These are phyloP conservation scores for Myotis lucifugus DNA, from an alignment of 2,113 vertebrate species.

Conservation along the genomic window DNA sequence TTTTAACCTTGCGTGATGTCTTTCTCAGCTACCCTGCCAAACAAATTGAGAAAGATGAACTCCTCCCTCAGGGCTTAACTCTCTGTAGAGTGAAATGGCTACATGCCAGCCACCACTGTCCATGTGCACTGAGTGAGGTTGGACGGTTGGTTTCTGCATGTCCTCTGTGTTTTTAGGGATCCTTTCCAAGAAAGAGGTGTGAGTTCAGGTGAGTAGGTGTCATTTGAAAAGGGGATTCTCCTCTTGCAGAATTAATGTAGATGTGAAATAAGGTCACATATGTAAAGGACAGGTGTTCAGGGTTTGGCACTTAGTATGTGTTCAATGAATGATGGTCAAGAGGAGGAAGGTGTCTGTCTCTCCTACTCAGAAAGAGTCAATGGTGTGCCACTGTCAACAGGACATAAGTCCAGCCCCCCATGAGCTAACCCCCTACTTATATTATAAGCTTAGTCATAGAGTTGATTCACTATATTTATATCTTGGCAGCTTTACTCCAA, in stretches of 20 bases:
- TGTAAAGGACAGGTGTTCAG: not conserved
- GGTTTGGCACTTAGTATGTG: not conserved
- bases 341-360: not conserved
- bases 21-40: not conserved
- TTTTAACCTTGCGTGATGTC: not conserved
- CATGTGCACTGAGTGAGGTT: rapidly evolving
- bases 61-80: not conserved
- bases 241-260: not conserved
- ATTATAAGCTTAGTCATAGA: not conserved
- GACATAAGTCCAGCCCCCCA: not conserved
- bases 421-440: not conserved
- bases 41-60: not conserved
- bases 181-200: not conserved
- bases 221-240: not conserved
- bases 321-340: not conserved
- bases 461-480: not conserved
- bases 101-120: not conserved
- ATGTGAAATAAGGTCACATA: not conserved
- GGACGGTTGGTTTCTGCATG: not conserved
- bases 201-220: not conserved
- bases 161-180: not conserved
- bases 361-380: not conserved
- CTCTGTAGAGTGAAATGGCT: not conserved
- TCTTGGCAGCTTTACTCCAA: conserved; percentile 7
- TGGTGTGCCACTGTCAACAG: not conserved